Evolutionary conservation across 2,888 invertebrate species (phyloP), one percentile per base, ranked within the genome.

Genomic region (Cantharis rustica): DNA sequence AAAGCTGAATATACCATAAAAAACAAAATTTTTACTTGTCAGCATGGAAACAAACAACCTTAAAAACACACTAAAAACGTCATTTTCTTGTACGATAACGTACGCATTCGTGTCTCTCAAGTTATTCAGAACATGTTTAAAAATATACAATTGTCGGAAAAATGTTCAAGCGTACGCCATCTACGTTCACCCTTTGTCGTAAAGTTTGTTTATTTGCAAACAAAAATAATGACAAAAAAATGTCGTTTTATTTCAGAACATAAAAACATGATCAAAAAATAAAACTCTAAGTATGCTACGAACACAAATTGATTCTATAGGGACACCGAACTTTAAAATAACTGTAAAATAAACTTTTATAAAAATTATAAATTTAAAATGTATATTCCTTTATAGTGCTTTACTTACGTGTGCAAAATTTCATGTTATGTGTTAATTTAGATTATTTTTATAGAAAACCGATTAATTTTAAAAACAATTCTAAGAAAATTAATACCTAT

Each of bases 91-190:
- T 66, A 66, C 23, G 64, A 66, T 66, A 66, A 66, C 64, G 64
- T 66, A 66, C 64, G 64, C 64, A 66, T 66, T 66, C 64, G 64
- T 66, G 64, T 66, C 64, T 66, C 20, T 17, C 17, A 66, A 66
- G 64, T 66, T 66, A 66, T 66, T 66, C 64, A 66, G 64, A 66
- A 66, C 64, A 66, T 66, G 64, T 66, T 66, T 66, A 66, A 66
- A 66, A 66, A 66, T 66, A 66, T 66, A 66, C 64, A 66, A 66
- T 66, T 23, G 64, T 66, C 23, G 17, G 64, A 20, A 66, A 66
- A 66, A 23, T 66, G 23, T 66, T 66, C 64, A 20, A 66, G 20
- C 64, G 64, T 66, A 17, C 16, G 64, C 64, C 64, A 66, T 66
- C 64, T 66, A 66, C 20, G 17, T 66, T 66, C 23, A 66, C 64